phyloP scores from a whole-genome alignment of 2,888 invertebrate genomes.

The Apodemia hepburni region DNA sequence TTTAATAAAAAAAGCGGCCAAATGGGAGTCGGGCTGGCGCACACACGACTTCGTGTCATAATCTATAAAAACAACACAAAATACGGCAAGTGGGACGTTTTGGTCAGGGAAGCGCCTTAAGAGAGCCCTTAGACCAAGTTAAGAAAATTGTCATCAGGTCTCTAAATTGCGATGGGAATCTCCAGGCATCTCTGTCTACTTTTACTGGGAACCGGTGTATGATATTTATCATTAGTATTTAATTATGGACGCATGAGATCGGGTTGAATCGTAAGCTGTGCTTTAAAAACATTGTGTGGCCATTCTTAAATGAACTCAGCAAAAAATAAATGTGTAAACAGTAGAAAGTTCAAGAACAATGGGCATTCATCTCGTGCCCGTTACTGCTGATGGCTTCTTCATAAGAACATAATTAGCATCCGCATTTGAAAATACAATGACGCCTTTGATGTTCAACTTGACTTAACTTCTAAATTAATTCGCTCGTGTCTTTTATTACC shows the following conservation, averaged over 20 bases:
- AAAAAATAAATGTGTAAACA: conserved; percentile 20
- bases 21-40: too few species aligned
- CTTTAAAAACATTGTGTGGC: not conserved
- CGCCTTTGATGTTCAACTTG: conserved; percentile 43
- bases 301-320: conserved; percentile 15
- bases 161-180: too few species aligned
- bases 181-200: too few species aligned
- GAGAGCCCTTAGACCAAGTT: too few species aligned
- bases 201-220: not conserved
- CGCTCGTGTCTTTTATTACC: conserved; percentile 13
- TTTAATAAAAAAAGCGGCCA: too few species aligned
- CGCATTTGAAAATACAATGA: conserved; percentile 41
- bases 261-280: conserved; percentile 20
- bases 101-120: too few species aligned
- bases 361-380: conserved; percentile 31
- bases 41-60: too few species aligned
- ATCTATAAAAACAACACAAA: too few species aligned
- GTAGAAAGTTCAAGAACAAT: conserved; percentile 33
- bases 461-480: conserved; percentile 38
- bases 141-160: too few species aligned
- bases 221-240: not conserved
- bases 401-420: conserved; percentile 47
- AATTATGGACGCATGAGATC: not conserved
- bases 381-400: conserved; percentile 38
- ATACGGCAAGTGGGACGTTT: too few species aligned